Evolutionary conservation across 2,113 vertebrate genomes (phyloP).

Genomic region (Gymnogyps californianus): DNA sequence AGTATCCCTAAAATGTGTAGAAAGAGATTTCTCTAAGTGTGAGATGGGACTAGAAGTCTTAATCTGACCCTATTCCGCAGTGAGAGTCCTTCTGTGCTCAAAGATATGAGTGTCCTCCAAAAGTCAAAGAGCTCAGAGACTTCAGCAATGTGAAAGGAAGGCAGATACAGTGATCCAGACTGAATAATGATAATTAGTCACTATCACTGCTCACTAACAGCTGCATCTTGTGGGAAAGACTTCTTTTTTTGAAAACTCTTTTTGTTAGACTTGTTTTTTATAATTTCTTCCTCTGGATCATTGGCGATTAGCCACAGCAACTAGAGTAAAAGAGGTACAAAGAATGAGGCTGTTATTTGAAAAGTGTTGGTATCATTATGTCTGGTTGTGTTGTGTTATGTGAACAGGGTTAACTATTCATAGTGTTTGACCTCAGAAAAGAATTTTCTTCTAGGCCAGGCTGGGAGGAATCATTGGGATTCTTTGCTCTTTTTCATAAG

Average conservation of each 20-base stretch:
- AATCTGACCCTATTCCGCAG: not conserved
- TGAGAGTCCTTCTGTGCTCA: not conserved
- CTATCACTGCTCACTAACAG: not conserved
- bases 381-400: not conserved
- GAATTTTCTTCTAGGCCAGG: not conserved
- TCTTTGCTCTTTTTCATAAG: not conserved
- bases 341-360: not conserved
- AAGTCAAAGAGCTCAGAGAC: not conserved
- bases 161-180: not conserved
- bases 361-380: not conserved
- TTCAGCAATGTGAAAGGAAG: not conserved
- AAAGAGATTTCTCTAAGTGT: not conserved
- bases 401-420: not conserved
- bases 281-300: not conserved
- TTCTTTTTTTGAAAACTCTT: not conserved
- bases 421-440: not conserved
- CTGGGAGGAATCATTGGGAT: not conserved
- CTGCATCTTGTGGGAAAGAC: not conserved
- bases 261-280: not conserved
- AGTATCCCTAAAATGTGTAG: slow-evolving; percentile 16
- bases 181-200: not conserved
- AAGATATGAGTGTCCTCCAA: not conserved
- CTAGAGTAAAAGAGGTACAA: not conserved
- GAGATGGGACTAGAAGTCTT: not conserved
- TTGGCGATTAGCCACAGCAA: not conserved